Conservation (phyloP, 2,113 vertebrate species). For the Rhinoptilus africanus region DNA sequence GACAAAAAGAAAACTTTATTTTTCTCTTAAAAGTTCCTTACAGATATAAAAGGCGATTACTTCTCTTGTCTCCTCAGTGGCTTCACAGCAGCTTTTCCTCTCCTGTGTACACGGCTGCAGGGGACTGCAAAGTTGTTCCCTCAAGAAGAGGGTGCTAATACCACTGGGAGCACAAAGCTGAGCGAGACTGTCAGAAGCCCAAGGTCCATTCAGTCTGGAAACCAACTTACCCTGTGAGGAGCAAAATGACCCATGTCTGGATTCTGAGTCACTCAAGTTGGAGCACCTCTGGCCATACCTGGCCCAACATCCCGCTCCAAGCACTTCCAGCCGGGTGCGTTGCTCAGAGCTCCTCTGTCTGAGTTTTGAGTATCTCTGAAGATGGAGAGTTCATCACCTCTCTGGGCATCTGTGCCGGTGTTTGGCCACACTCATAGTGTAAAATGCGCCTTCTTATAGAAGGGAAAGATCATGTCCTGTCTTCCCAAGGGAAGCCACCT, state of each 20-base stretch:
- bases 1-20: neutral
- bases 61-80: neutral
- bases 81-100: neutral
- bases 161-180: neutral
- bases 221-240: neutral
- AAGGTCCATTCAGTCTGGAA: neutral
- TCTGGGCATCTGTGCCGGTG: neutral
- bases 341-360: neutral
- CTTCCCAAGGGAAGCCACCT: neutral
- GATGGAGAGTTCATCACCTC: neutral
- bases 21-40: neutral
- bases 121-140: neutral
- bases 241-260: neutral
- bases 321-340: rapidly evolving
- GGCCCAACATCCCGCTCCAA: neutral
- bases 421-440: neutral
- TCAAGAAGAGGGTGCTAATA: neutral
- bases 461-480: neutral
- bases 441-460: neutral
- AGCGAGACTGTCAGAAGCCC: neutral
- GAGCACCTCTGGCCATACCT: neutral
- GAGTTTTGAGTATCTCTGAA: neutral
- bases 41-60: neutral
- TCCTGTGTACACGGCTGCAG: neutral
- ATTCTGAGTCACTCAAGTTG: rapidly evolving